Percentiles rank a stretch among this genome's conserved stretches.
Evolutionary conservation across 1,140 invertebrate species (phyloP).

Genomic region (Polyergus mexicanus): DNA sequence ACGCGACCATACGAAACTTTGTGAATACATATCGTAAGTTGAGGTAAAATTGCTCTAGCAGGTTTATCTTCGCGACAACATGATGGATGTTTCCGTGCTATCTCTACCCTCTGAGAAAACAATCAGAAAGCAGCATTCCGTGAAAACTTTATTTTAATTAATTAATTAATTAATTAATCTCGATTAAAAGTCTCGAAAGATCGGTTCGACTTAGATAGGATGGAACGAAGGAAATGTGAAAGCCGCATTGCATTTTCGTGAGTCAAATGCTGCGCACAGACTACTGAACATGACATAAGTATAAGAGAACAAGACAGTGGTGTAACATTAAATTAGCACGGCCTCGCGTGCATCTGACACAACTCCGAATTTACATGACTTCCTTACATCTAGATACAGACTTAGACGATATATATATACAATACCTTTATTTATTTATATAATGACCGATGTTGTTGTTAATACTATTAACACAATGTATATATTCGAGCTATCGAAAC

Average conservation of each 20-base stretch:
- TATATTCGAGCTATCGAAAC: neutral
- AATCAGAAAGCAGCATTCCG: neutral
- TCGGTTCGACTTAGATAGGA: neutral
- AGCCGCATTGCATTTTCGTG: neutral
- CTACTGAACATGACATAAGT: slow-evolving; percentile 16
- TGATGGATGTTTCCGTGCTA: neutral
- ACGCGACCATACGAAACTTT: slow-evolving; percentile 38
- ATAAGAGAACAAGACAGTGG: slow-evolving; percentile 28
- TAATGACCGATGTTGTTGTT: slow-evolving; percentile 24
- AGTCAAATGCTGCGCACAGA: slow-evolving; percentile 18
- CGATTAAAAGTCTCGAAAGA: neutral
- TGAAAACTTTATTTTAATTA: neutral
- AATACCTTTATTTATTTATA: slow-evolving; percentile 15
- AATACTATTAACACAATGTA: neutral
- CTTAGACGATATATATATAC: slow-evolving; percentile 4
- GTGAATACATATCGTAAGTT: slow-evolving; percentile 52
- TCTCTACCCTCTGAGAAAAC: slow-evolving; percentile 12
- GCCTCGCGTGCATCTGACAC: slow-evolving; percentile 21
- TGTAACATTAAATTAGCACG: slow-evolving; percentile 41
- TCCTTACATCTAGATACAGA: slow-evolving; percentile 36
- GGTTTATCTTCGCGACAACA: slow-evolving; percentile 30
- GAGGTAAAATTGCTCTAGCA: slow-evolving; percentile 29
- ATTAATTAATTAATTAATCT: neutral
- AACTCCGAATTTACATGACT: slow-evolving; percentile 22
- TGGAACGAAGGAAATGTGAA: neutral